phyloP scores from a whole-genome alignment of 2,888 invertebrate genomes.

The Andrena praecox region DNA sequence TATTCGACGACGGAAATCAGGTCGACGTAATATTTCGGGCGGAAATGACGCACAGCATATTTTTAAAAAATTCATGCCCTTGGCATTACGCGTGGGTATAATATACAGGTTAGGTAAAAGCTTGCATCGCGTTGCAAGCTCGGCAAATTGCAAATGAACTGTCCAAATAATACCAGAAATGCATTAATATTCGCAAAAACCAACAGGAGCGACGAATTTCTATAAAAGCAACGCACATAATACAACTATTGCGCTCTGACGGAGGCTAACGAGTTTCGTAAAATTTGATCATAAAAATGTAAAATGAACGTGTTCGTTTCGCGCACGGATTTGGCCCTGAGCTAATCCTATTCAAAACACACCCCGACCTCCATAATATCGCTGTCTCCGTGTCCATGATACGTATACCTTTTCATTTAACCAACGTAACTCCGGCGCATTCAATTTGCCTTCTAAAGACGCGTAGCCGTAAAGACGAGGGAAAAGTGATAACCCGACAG shows the following conservation, averaged over 20 bases:
- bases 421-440: conserved; percentile 2
- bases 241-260: neutral
- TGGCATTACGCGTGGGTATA: too few species aligned
- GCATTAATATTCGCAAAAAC: neutral
- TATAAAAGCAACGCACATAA: neutral
- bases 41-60: neutral
- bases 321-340: neutral
- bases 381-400: too few species aligned
- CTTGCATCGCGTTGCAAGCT: too few species aligned
- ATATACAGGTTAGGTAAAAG: too few species aligned
- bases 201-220: neutral
- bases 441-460: conserved; percentile 36
- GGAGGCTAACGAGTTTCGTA: neutral
- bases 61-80: neutral
- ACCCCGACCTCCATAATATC: neutral
- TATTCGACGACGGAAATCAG: neutral
- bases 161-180: neutral
- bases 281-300: neutral
- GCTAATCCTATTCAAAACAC: neutral
- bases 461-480: conserved; percentile 20
- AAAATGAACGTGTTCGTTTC: too few species aligned
- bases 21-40: neutral
- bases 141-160: neutral
- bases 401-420: conserved; percentile 1
- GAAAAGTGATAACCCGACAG: conserved; percentile 40